Evolutionary conservation across 2,888 invertebrate genomes (phyloP).

Genomic region (Unio pictorum): DNA sequence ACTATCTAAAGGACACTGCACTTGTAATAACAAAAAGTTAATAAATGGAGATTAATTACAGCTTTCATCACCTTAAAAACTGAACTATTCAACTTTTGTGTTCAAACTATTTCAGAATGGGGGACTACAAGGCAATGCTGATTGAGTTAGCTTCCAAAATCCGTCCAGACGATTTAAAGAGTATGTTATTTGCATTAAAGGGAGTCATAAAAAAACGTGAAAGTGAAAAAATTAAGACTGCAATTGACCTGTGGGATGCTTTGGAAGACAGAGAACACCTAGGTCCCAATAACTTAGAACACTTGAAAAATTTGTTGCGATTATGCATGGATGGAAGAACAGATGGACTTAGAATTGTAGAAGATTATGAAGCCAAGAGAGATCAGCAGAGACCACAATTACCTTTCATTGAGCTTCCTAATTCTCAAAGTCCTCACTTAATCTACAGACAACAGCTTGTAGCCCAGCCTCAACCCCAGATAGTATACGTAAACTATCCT

Average conservation of each 20-base stretch:
- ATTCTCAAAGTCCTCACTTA: too few relatives aligned
- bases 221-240: slow-evolving; percentile 40
- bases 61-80: too few relatives aligned
- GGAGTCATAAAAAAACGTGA: slow-evolving; percentile 36
- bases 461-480: too few relatives aligned
- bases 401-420: too few relatives aligned
- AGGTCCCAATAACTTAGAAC: slow-evolving; percentile 24
- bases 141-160: slow-evolving; percentile 34
- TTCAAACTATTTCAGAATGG: too few relatives aligned
- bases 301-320: slow-evolving; percentile 35
- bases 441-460: too few relatives aligned
- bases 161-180: slow-evolving; percentile 30
- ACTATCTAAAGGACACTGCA: too few relatives aligned
- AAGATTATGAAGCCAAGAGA: slow-evolving; percentile 25
- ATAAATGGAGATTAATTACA: too few relatives aligned
- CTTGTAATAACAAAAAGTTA: too few relatives aligned
- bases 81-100: too few relatives aligned
- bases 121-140: slow-evolving; percentile 34
- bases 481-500: too few relatives aligned
- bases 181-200: slow-evolving; percentile 41
- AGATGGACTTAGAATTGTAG: slow-evolving; percentile 38
- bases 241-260: slow-evolving; percentile 44
- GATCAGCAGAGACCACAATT: not conserved
- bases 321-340: slow-evolving; percentile 38
- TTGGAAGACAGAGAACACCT: slow-evolving; percentile 47